These are phyloP conservation scores for Spilogale gracilis DNA, from an alignment of 2,113 vertebrate species.

Conservation along the genomic window DNA sequence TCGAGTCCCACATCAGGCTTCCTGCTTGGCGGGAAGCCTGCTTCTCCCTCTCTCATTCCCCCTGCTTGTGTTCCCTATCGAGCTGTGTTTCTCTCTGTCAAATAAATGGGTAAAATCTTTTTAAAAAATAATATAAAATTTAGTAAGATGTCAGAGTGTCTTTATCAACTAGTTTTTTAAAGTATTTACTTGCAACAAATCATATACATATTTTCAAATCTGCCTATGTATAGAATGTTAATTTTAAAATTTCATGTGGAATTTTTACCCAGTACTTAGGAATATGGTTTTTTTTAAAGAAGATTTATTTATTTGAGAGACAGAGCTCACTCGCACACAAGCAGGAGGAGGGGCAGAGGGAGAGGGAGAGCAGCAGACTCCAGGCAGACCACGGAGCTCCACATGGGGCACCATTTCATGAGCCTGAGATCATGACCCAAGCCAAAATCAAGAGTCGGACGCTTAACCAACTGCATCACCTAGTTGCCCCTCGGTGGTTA, in stretches of 20 bases:
- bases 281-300: background rate
- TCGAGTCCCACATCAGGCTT: too few relatives aligned
- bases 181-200: background rate
- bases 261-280: background rate
- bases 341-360: background rate
- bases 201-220: constrained; percentile 1
- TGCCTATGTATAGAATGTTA: background rate
- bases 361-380: background rate
- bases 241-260: background rate
- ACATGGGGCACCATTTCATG: background rate
- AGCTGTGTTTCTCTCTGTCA: too few relatives aligned
- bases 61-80: too few relatives aligned
- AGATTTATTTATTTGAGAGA: background rate
- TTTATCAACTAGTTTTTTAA: background rate
- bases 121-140: background rate
- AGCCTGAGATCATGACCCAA: background rate
- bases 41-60: too few relatives aligned
- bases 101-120: too few relatives aligned
- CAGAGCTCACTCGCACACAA: rapidly evolving
- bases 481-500: background rate
- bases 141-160: background rate
- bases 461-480: background rate
- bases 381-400: background rate
- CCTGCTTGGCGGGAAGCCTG: too few relatives aligned
- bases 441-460: background rate